Base-by-base conservation (phyloP, 2,888 invertebrate species). In the Drosophila leonis region DNA sequence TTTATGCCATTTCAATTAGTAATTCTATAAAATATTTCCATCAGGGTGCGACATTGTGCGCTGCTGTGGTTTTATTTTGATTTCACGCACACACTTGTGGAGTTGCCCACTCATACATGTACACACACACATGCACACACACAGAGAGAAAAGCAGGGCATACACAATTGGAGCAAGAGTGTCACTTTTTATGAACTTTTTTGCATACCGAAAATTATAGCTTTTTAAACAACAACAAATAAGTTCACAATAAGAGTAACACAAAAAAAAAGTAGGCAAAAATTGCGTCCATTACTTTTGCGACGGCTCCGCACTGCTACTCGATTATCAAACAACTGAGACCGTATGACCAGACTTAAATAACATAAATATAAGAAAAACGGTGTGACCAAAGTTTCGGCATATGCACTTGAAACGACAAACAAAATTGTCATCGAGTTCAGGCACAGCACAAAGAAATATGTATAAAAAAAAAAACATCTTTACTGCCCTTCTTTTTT, bases 1-100 rank as follows among this genome's bases (percentile, higher is more conserved):
- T 82, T 71, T 27, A 63, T 61, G 56, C 27, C 65, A 70, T 84
- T 84, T 88, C 68, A 77, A 75, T 78, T 60, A 65, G 60, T 81
- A 83, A 83, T 90, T 65, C 69, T 51, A 68, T 65, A 81, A 83
- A 87, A 81, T 84, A 90, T 76, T 92, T 90, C 91, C 92, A 92
- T 92, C 90, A 92, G 92, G 92, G 91, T 75, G 88, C 82, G 77
- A 78, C 73, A 72, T 18, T 49, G 55, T 31, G 60, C 46, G 48
- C 49, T 54, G 62, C 66, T 72, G 24, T 72, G 62, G 33, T 82
- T 75, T 79, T 90, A 88, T 90, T 84, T 84, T 90, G 88, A 90
- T 88, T 84, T 87, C 68, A 79, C 80, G 69, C 85, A 73, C 83
- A 84, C 84, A 84, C 84, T 84, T 84, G 84, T 84, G 90, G 84